Conservation (phyloP, 2,888 invertebrate genomes). For the Chaetogeoica ovagalla region DNA sequence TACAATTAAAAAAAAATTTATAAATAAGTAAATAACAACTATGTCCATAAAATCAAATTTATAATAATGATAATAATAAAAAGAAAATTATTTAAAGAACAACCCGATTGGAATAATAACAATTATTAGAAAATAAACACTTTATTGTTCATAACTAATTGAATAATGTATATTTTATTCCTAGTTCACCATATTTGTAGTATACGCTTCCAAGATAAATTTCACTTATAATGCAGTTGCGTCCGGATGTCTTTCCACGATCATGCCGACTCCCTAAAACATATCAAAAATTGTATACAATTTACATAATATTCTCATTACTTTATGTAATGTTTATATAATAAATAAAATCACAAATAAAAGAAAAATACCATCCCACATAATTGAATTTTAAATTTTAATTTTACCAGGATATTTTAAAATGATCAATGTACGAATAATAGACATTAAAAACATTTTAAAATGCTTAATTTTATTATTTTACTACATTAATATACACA, state of each 20-base stretch:
- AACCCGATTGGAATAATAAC: slow-evolving; percentile 17
- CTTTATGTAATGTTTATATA: background rate
- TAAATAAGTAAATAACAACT: slow-evolving; percentile 1
- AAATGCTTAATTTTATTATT: too few species aligned
- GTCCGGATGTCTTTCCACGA: slow-evolving; percentile 85
- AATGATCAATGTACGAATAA: too few species aligned
- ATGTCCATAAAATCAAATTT: slow-evolving; percentile 17
- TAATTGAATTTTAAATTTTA: too few species aligned
- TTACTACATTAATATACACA: background rate
- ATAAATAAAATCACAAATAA: background rate
- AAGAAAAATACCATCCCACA: background rate
- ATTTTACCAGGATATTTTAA: too few species aligned
- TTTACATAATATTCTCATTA: background rate
- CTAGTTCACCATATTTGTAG: slow-evolving; percentile 8
- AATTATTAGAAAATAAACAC: slow-evolving; percentile 6
- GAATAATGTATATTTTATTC: slow-evolving; percentile 12
- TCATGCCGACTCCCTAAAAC: slow-evolving; percentile 81
- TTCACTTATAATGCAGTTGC: slow-evolving; percentile 60
- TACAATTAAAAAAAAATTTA: slow-evolving; percentile 18
- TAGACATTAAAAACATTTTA: too few species aligned
- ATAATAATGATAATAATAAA: background rate
- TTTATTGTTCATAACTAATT: slow-evolving; percentile 19
- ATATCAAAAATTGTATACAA: slow-evolving; percentile 13
- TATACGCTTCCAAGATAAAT: background rate
- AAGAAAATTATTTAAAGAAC: slow-evolving; percentile 23